Base-by-base conservation (phyloP, 1,140 invertebrate species). In the Hyphantria cunea region DNA sequence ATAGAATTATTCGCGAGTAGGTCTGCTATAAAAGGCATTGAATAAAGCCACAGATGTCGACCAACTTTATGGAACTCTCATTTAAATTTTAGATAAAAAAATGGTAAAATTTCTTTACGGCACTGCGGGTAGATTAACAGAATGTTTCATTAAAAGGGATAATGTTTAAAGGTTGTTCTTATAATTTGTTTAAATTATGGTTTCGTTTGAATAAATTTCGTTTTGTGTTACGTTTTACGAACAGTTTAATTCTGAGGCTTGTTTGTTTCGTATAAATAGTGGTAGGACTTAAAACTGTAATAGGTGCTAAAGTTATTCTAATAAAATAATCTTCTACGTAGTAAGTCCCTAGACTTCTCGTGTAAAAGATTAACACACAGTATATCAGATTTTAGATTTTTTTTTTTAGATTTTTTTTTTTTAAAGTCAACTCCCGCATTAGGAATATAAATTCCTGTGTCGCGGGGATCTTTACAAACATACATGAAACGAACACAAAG, bases 1-100 rank as follows among this genome's bases (percentile, higher is more conserved):
- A 51, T n/a, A 33, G 37, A 44, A 51, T 14, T 17, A 25, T 51
- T 37, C 51, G 39, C 6, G 12, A 13, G 47, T 50, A 54, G 42
- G 9, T 39, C n/a, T 39, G 37, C 14, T 51, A 53, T 53, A 60
- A 50, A 60, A 60, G 48, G 11, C 39, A 60, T 60, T 44, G 47
- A 60, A 34, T 60, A 51, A 51, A 42, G 17, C 56, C 48, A 34
- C 56, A 42, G 25, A 60, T 60, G 15, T 42, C 11, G 12, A 34
- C 13, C 8, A 59, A n/a, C 10, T 50, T 49, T 50, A 41, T 49
- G 37, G 39, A n/a, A 32, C 15, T 17, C 34, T 42, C 9, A 12
- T 37, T 44, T 17, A 25, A 31, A 17, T 25, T 44, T 13, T 9
- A 44, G 13, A 44, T 44, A 44, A 44, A 25, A 25, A 44, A 44